Evolutionary conservation across 2,113 vertebrate species (phyloP).

Genomic region (Buteo buteo): DNA sequence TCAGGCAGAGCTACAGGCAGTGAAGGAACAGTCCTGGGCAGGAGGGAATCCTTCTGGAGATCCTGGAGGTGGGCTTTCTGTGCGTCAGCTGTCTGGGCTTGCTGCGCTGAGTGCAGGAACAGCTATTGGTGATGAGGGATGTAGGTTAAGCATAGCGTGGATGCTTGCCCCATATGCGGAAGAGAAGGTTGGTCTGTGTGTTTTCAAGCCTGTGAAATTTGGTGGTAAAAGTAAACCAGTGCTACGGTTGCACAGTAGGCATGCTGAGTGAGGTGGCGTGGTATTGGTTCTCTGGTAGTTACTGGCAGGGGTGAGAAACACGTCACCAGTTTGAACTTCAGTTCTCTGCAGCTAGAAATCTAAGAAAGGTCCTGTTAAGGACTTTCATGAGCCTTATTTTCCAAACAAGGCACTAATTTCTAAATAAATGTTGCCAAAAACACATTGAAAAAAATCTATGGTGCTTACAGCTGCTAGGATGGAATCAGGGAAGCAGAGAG

Average conservation of each 20-base stretch:
- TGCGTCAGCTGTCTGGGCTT: not conserved
- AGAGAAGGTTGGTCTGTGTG: not conserved
- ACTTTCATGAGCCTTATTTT: not conserved
- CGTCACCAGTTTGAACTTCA: not conserved
- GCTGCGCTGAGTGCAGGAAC: not conserved
- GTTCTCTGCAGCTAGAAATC: not conserved
- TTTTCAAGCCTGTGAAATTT: not conserved
- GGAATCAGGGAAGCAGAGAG: not conserved
- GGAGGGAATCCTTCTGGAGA: not conserved
- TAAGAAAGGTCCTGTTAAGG: not conserved
- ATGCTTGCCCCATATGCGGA: fast-evolving
- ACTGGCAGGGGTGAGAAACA: not conserved
- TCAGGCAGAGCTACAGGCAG: not conserved
- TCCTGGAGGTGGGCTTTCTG: not conserved
- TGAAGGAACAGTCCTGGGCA: not conserved
- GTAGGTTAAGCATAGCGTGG: fast-evolving
- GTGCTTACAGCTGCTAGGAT: not conserved
- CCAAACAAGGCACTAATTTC: not conserved
- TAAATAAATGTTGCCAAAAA: not conserved
- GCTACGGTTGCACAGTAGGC: fast-evolving
- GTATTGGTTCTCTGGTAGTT: not conserved
- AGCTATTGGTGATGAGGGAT: not conserved
- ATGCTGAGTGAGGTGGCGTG: fast-evolving
- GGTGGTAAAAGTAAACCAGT: not conserved
- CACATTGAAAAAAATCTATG: not conserved